Conservation (phyloP, 2,888 invertebrate genomes). For the Eumacrocentrus americanus region DNA sequence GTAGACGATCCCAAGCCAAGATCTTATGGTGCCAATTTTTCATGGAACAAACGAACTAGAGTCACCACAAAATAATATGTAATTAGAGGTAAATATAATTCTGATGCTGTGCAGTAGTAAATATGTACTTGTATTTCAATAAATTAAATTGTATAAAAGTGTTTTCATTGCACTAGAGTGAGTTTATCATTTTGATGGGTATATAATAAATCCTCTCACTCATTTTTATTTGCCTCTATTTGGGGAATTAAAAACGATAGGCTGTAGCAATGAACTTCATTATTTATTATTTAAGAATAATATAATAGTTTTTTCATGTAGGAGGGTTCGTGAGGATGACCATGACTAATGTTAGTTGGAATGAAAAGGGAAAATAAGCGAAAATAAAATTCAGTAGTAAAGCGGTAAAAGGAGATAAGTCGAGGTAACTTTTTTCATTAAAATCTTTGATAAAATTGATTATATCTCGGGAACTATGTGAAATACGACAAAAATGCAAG, state of each 20-base stretch:
- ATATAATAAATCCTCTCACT: not conserved
- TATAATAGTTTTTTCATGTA: constrained; percentile 47
- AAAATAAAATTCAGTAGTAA: too few species aligned
- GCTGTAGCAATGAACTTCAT: constrained; percentile 47
- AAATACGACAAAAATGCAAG: too few species aligned
- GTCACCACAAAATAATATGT: constrained; percentile 87
- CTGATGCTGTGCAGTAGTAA: constrained; percentile 16
- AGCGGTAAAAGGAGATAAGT: too few species aligned
- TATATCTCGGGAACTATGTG: too few species aligned
- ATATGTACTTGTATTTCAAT: constrained; percentile 8
- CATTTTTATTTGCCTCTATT: not conserved
- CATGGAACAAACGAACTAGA: constrained; percentile 96
- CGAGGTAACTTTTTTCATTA: too few species aligned
- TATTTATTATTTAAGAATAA: constrained; percentile 53
- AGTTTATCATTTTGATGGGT: too few species aligned
- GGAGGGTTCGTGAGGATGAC: too few species aligned
- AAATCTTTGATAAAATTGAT: too few species aligned
- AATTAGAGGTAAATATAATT: constrained; percentile 8
- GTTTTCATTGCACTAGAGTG: not conserved
- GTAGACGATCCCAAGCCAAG: constrained; percentile 79
- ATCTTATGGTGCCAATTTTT: constrained; percentile 91
- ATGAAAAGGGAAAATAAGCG: too few species aligned
- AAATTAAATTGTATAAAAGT: constrained; percentile 1
- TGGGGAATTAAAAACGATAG: not conserved
- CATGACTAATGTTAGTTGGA: too few species aligned